phyloP scores from a whole-genome alignment of 1,140 invertebrate species.

The Drosophila auraria region DNA sequence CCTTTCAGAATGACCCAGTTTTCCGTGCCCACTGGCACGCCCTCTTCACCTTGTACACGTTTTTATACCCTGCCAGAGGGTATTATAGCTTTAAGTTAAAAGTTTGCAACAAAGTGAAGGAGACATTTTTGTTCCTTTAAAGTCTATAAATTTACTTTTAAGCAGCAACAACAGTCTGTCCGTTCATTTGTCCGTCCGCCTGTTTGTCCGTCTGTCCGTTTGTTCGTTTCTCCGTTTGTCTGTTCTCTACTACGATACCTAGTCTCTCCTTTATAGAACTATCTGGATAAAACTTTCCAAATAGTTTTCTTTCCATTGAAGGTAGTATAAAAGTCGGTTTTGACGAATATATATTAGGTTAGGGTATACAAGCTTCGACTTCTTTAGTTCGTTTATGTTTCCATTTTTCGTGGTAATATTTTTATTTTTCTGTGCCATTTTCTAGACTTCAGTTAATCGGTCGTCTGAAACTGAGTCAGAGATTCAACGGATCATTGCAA shows the following conservation, averaged over 20 bases:
- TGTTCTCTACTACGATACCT: no score
- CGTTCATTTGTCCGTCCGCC: no score
- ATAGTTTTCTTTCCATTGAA: no score
- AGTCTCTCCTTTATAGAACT: no score
- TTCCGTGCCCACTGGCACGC: slow-evolving; percentile 22
- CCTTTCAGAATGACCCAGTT: slow-evolving; percentile 66
- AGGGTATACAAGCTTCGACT: neutral
- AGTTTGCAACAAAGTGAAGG: neutral
- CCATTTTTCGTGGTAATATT: neutral
- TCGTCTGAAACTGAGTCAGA: slow-evolving; percentile 37
- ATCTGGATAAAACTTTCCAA: no score
- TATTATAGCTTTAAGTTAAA: neutral
- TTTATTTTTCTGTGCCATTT: slow-evolving; percentile 16
- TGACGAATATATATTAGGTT: neutral
- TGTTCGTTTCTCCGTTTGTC: no score
- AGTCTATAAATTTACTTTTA: no score
- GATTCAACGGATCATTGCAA: slow-evolving; percentile 8
- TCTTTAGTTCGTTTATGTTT: neutral
- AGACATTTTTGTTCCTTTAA: no score
- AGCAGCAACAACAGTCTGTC: no score
- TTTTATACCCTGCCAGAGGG: neutral
- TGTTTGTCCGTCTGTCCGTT: no score
- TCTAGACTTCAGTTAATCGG: neutral
- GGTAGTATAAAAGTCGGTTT: no score
- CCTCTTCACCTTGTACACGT: slow-evolving; percentile 18